A percentile compares a stretch with the other conserved stretches of the same genome.
Evolutionary conservation across 1,140 invertebrate species (phyloP).

Genomic region (Drosophila nasuta): DNA sequence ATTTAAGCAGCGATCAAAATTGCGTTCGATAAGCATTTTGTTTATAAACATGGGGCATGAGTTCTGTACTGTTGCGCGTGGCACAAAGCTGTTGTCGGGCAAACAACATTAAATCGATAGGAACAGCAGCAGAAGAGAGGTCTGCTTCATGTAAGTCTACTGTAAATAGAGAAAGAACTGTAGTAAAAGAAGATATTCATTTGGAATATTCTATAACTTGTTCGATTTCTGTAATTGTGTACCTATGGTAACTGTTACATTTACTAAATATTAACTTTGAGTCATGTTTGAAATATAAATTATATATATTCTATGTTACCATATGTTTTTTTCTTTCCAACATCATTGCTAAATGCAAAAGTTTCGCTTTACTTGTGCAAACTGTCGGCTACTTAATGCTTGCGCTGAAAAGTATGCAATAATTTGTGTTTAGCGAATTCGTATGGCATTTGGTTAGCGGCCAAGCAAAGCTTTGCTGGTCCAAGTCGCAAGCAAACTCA

Average conservation of each 20-base stretch:
- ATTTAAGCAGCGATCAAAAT: conserved; percentile 78
- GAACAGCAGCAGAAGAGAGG: background rate
- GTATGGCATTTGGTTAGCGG: conserved; percentile 14
- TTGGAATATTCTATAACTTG: too few relatives aligned
- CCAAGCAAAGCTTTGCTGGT: conserved; percentile 8
- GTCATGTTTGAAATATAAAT: too few relatives aligned
- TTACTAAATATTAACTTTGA: too few relatives aligned
- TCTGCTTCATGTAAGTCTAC: too few relatives aligned
- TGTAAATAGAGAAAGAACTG: too few relatives aligned
- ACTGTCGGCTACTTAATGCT: conserved; percentile 19
- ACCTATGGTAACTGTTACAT: too few relatives aligned
- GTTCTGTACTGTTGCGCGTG: conserved; percentile 46
- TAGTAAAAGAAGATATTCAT: too few relatives aligned
- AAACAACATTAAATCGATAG: conserved; percentile 39
- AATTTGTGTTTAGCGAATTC: conserved; percentile 25
- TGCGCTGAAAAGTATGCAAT: conserved; percentile 25
- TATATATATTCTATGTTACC: too few relatives aligned
- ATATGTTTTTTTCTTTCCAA: background rate
- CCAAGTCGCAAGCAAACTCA: conserved; percentile 3
- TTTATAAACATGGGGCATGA: conserved; percentile 6
- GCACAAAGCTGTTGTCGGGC: conserved; percentile 37
- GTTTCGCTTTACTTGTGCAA: background rate
- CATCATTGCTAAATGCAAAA: background rate
- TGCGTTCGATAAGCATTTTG: conserved; percentile 74
- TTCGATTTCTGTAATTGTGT: too few relatives aligned